Evolutionary conservation across 64 coral and sea anemone genomes (phyloP).

Genomic region (Pachyseris speciosa): DNA sequence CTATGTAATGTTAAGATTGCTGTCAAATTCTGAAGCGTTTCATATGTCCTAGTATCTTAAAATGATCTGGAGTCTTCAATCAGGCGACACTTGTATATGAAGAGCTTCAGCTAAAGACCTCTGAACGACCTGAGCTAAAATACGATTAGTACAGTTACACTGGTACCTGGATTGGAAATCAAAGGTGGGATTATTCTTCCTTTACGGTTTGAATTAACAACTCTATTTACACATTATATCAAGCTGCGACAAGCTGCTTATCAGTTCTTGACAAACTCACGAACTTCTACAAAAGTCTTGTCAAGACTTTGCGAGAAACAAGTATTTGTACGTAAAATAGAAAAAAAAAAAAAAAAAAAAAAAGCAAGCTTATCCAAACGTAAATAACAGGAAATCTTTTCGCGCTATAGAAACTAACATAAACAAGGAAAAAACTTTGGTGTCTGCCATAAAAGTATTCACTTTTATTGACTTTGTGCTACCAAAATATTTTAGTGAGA

Average conservation of each 20-base stretch:
- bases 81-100: constrained; percentile 28
- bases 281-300: no score
- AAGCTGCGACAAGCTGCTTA: background rate
- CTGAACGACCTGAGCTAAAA: background rate
- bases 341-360: background rate
- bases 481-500: background rate
- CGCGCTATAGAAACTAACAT: background rate
- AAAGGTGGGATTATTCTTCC: constrained; percentile 1
- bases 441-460: no score
- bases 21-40: constrained; percentile 16
- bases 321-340: background rate
- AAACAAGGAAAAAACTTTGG: background rate
- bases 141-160: background rate
- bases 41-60: constrained; percentile 5
- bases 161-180: background rate
- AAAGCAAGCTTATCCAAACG: background rate
- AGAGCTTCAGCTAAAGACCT: constrained; percentile 29
- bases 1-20: background rate
- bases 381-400: background rate
- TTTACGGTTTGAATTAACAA: background rate
- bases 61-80: background rate
- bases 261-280: background rate
- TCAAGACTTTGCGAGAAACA: no score
- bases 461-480: background rate
- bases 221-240: background rate